Percentiles rank a stretch among this genome's conserved stretches.
Evolutionary conservation across 2,888 invertebrate genomes (phyloP).

Genomic region (Nomada flava): DNA sequence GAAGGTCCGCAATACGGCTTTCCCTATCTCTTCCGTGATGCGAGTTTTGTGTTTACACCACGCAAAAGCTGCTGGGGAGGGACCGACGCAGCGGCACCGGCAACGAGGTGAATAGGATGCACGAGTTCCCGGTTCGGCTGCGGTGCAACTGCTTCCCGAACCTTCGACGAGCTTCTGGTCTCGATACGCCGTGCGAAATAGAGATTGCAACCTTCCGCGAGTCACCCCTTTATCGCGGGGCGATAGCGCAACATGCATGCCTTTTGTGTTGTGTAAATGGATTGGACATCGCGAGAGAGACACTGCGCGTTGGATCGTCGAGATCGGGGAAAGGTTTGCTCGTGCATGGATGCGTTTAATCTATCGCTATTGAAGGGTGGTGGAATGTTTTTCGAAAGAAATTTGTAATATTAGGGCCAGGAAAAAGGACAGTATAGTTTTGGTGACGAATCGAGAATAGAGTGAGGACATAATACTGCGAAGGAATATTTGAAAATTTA

Average conservation of each 20-base stretch:
- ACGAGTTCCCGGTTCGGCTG: constrained; percentile 49
- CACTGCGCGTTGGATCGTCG: neutral
- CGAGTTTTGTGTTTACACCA: constrained; percentile 72
- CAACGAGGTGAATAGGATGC: constrained; percentile 60
- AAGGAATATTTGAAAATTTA: neutral
- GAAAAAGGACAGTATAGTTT: neutral
- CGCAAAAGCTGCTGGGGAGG: constrained; percentile 51
- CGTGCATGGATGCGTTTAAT: neutral
- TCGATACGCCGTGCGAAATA: constrained; percentile 42
- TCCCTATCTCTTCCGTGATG: constrained; percentile 60
- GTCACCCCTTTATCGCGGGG: constrained; percentile 11
- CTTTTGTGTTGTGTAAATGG: constrained; percentile 21
- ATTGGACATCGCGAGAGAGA: constrained; percentile 9
- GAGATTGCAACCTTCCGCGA: constrained; percentile 33
- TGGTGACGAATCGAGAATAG: too few relatives aligned
- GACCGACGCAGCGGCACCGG: constrained; percentile 20
- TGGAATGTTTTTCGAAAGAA: neutral
- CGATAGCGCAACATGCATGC: neutral
- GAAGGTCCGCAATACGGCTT: constrained; percentile 51
- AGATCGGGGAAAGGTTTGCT: neutral
- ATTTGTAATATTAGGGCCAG: too few relatives aligned
- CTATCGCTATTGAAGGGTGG: neutral
- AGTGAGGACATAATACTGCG: neutral
- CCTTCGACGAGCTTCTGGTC: constrained; percentile 23
- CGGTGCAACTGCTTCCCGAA: constrained; percentile 51